Evolutionary conservation across 2,888 invertebrate genomes (phyloP).

Genomic region (Aspidapion aeneum): DNA sequence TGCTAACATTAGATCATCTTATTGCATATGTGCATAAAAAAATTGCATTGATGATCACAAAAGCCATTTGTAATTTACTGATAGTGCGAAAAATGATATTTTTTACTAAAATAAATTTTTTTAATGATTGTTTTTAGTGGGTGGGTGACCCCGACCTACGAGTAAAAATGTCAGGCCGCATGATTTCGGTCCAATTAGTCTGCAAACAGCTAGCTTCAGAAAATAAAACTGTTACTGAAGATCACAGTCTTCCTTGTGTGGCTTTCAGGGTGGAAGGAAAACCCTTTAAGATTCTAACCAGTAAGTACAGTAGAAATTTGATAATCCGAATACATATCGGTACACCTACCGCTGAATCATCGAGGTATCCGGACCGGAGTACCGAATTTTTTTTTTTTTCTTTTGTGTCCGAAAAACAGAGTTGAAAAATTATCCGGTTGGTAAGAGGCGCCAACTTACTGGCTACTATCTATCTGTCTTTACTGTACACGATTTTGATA

Average conservation of each 20-base stretch:
- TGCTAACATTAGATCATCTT: too few relatives aligned
- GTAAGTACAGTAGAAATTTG: conserved; percentile 29
- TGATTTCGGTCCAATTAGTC: conserved; percentile 74
- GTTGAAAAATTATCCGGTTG: too few relatives aligned
- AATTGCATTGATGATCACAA: too few relatives aligned
- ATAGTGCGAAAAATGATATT: too few relatives aligned
- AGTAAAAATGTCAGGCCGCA: conserved; percentile 72
- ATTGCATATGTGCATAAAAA: too few relatives aligned
- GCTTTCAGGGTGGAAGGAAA: conserved; percentile 84
- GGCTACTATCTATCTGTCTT: too few relatives aligned
- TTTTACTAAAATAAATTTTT: too few relatives aligned
- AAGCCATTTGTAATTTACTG: too few relatives aligned
- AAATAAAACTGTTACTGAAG: conserved; percentile 46
- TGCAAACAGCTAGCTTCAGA: conserved; percentile 64
- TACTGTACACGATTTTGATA: too few relatives aligned
- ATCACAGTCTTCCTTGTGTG: conserved; percentile 79
- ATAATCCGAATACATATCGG: too few relatives aligned
- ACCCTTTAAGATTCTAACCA: conserved; percentile 54
- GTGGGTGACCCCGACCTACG: conserved; percentile 76
- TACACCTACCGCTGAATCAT: neutral
- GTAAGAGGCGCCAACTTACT: too few relatives aligned
- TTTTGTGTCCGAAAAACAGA: too few relatives aligned
- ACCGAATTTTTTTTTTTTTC: conserved; percentile 5
- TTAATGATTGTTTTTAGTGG: conserved; percentile 71
- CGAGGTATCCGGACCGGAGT: neutral